Percentiles rank a stretch among this genome's conserved stretches.
phyloP scores from a whole-genome alignment of 2,888 invertebrate genomes.

The Cosmia trapezina region DNA sequence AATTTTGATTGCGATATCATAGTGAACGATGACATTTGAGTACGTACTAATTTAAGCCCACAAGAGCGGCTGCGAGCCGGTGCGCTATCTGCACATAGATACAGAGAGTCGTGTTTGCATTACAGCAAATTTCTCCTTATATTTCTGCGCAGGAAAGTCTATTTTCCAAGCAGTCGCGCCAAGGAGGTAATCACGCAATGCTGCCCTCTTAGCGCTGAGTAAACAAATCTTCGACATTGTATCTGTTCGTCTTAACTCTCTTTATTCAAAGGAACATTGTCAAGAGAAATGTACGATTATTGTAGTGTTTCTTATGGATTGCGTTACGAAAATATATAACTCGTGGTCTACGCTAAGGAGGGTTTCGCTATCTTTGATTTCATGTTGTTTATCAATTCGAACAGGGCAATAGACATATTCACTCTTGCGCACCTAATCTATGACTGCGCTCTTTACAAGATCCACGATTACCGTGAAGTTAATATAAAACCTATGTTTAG shows the following conservation, averaged over 20 bases:
- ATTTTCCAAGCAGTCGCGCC: slow-evolving; percentile 75
- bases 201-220: slow-evolving; percentile 83
- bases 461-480: slow-evolving; percentile 72
- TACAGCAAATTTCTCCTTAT: slow-evolving; percentile 75
- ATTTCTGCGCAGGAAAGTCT: slow-evolving; percentile 76
- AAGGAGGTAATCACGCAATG: slow-evolving; percentile 83
- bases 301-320: slow-evolving; percentile 88
- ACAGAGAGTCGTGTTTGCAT: slow-evolving; percentile 71
- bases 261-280: slow-evolving; percentile 90
- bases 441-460: slow-evolving; percentile 78
- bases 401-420: slow-evolving; percentile 84
- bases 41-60: slow-evolving; percentile 85
- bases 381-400: slow-evolving; percentile 87
- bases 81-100: slow-evolving; percentile 81
- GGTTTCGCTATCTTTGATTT: slow-evolving; percentile 84
- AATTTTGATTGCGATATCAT: slow-evolving; percentile 89
- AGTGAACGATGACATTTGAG: slow-evolving; percentile 87
- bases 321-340: slow-evolving; percentile 88
- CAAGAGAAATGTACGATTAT: slow-evolving; percentile 90
- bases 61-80: slow-evolving; percentile 75
- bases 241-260: slow-evolving; percentile 88
- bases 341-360: slow-evolving; percentile 82
- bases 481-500: slow-evolving; percentile 56
- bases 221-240: slow-evolving; percentile 90
- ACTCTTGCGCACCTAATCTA: slow-evolving; percentile 78